Evolutionary conservation across 2,797 vertebrate genomes (phyloP), one percentile per base, ranked within the genome.

Genomic region (Esox lucius): DNA sequence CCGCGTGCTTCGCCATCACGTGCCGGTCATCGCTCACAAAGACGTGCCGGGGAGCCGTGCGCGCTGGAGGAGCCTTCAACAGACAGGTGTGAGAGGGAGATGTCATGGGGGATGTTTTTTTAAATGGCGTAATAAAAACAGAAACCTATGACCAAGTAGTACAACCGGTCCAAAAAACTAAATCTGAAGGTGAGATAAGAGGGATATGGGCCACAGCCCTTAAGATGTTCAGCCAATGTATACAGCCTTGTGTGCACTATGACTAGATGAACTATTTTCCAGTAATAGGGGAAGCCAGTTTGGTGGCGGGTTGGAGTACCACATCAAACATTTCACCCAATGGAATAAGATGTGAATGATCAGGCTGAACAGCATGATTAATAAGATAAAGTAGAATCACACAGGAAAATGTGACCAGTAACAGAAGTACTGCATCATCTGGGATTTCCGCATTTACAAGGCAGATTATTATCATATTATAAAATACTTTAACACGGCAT

Each of bases 1-100:
- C 94, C 8, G 95, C 92, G 84, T 99, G 97, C 78, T 98, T 98
- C 77, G 95, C 95, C 95, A 97, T 97, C 73, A 98, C 93, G 0
- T 97, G 95, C 15, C 96, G 97, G 78, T 98, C 96, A 74, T 96
- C 94, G 5, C 94, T 95, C 62, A 95, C 90, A 70, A 96, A 97
- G 22, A 97, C 95, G n/a, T 96, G 92, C 75, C 94, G 90, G 0
- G 93, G 95, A 31, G 92, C 91, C 91, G 89, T 90, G 62, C 65
- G 75, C 16, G 78, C 71, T 19, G 84, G 61, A 51, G 80, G 39
- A 24, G 81, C 91, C 90, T 88, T 35, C 42, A 62, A 48, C 5
- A 24, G 1, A 66, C 42, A 2, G 28, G 61, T 35, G 16, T n/a
- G 24, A 42, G 31, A 19, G 64, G 7, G 64, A 66, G 64, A 66